A percentile compares a stretch with the other conserved stretches of the same genome.
Evolutionary conservation across 2,888 invertebrate species (phyloP).

Genomic region (Acleris sparsana): DNA sequence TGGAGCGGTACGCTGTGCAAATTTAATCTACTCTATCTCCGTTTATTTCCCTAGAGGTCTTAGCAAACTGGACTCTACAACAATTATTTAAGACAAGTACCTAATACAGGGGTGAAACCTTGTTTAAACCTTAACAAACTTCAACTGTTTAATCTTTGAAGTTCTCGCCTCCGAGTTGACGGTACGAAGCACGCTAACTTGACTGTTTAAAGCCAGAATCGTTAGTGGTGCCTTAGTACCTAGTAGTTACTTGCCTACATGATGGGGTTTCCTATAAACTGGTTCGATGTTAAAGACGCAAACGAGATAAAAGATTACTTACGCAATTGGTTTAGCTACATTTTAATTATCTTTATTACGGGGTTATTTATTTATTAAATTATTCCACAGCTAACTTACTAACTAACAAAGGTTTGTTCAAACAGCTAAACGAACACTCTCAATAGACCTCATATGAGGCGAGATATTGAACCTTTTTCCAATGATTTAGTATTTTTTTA

Average conservation of each 20-base stretch:
- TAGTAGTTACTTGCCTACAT: conserved; percentile 1
- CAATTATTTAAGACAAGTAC: conserved; percentile 62
- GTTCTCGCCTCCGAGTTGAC: conserved; percentile 52
- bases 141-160: conserved; percentile 63
- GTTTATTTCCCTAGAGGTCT: conserved; percentile 66
- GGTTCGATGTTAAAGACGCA: too few species aligned
- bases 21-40: conserved; percentile 59
- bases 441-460: too few species aligned
- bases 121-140: conserved; percentile 64
- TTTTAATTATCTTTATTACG: too few species aligned
- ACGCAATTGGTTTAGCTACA: too few species aligned
- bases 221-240: conserved; percentile 24
- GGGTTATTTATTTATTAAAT: too few species aligned
- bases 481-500: too few species aligned
- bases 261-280: too few species aligned
- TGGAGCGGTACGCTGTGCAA: conserved; percentile 51
- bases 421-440: too few species aligned
- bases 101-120: conserved; percentile 55
- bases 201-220: conserved; percentile 40
- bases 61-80: conserved; percentile 56
- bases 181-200: conserved; percentile 51
- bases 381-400: too few species aligned
- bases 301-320: too few species aligned
- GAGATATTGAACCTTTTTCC: too few species aligned
- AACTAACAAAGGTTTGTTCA: too few species aligned